Conservation (phyloP, 2,797 vertebrate genomes). For the Paguma larvata region DNA sequence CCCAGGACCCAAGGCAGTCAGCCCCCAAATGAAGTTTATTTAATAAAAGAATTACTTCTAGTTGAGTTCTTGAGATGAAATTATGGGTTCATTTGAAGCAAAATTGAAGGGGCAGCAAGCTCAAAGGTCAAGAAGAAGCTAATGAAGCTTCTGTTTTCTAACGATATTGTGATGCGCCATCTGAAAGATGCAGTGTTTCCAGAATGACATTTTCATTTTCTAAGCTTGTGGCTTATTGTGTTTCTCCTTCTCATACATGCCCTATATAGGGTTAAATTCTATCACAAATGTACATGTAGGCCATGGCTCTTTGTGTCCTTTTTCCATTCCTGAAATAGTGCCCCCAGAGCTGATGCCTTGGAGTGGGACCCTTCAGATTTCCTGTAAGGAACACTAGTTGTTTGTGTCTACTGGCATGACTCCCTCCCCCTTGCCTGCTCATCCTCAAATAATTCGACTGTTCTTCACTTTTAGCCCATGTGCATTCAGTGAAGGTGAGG, state of each 20-base stretch:
- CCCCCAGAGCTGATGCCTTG: background rate
- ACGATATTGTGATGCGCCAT: constrained; percentile 17
- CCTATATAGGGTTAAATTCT: accelerated
- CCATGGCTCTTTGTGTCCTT: background rate
- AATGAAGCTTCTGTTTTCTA: constrained; percentile 67
- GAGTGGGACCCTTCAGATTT: background rate
- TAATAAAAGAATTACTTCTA: constrained; percentile 89
- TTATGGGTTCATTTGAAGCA: constrained; percentile 85
- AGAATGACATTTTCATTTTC: constrained; percentile 50
- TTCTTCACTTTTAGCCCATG: background rate
- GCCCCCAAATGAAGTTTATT: constrained; percentile 88
- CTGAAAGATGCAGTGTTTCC: constrained; percentile 63
- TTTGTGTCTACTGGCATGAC: background rate
- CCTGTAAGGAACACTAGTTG: background rate
- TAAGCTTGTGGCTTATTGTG: background rate
- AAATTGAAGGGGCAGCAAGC: constrained; percentile 81
- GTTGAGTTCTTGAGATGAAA: constrained; percentile 87
- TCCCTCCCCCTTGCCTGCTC: background rate
- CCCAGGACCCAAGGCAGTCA: constrained; percentile 82
- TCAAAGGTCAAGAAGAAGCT: constrained; percentile 83
- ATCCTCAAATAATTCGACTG: background rate
- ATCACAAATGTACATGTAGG: background rate
- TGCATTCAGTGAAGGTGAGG: background rate
- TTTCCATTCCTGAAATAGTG: background rate
- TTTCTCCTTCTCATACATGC: background rate